phyloP scores from a whole-genome alignment of 1,140 invertebrate genomes.

The Heliothis virescens region DNA sequence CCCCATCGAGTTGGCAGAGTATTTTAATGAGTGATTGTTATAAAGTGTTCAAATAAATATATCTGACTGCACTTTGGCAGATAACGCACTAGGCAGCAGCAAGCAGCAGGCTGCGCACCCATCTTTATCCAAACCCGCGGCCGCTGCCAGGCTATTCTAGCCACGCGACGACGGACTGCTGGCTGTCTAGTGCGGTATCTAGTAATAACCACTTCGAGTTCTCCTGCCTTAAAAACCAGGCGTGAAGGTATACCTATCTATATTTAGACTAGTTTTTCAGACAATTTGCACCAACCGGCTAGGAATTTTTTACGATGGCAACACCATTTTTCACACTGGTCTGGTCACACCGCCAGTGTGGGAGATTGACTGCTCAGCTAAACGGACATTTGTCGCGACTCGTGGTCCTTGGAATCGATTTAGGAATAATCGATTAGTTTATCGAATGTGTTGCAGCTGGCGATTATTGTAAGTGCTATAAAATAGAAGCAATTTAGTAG shows the following conservation, averaged over 20 bases:
- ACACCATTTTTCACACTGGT: constrained; percentile 17
- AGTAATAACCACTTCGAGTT: constrained; percentile 20
- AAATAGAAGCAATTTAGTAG: constrained; percentile 38
- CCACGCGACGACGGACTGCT: constrained; percentile 2
- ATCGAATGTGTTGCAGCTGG: constrained; percentile 21
- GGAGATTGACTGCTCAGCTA: constrained; percentile 11
- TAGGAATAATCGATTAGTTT: constrained; percentile 5
- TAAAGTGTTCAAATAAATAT: constrained; percentile 41
- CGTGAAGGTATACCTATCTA: constrained; percentile 35
- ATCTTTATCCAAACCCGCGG: constrained; percentile 34
- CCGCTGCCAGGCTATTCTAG: constrained; percentile 36
- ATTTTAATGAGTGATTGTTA: background rate
- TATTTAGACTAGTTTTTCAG: constrained; percentile 20
- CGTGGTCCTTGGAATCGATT: constrained; percentile 14
- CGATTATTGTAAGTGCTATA: constrained; percentile 30
- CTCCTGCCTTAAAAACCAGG: constrained; percentile 27
- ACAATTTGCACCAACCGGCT: constrained; percentile 29
- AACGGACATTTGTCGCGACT: constrained; percentile 15
- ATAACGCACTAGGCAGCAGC: constrained; percentile 41
- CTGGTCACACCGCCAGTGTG: background rate
- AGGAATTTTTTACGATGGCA: constrained; percentile 29
- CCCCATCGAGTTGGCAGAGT: constrained; percentile 26
- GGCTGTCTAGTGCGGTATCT: constrained; percentile 42
- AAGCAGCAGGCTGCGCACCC: constrained; percentile 38
- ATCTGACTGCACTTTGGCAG: constrained; percentile 43